Conservation (phyloP, 2,113 vertebrate genomes). For the Rissa tridactyla region DNA sequence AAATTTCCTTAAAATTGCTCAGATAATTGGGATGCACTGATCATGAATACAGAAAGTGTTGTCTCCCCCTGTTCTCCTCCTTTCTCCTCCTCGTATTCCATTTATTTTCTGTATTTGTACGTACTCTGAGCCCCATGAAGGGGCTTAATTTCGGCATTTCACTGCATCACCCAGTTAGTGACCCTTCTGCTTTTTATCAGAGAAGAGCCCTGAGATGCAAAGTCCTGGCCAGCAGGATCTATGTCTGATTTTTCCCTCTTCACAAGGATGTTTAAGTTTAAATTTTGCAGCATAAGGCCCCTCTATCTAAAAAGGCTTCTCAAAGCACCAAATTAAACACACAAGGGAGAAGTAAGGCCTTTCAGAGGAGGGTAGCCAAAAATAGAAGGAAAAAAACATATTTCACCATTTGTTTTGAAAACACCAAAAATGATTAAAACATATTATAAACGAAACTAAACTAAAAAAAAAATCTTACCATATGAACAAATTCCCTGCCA, state of each 20-base stretch:
- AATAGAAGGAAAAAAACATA: constrained; percentile 63
- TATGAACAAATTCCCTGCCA: constrained; percentile 77
- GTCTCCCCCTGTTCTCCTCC: neutral
- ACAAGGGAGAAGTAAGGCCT: constrained; percentile 47
- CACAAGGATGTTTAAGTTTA: neutral
- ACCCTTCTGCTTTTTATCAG: neutral
- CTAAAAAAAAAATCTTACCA: constrained; percentile 56
- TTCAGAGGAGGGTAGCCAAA: constrained; percentile 69
- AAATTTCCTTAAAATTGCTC: neutral
- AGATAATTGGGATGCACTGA: neutral
- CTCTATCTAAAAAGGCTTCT: constrained; percentile 32
- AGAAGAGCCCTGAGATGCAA: neutral
- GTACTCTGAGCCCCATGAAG: neutral
- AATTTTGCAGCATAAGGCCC: neutral
- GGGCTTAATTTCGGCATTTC: too few species aligned
- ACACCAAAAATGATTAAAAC: constrained; percentile 77
- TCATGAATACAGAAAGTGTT: neutral
- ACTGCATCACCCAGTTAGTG: neutral
- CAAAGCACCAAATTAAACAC: constrained; percentile 45
- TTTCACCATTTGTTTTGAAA: constrained; percentile 81
- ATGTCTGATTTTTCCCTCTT: neutral
- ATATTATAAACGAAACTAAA: constrained; percentile 74
- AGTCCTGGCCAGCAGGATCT: neutral
- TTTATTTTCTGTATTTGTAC: neutral
- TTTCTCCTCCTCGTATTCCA: neutral